These are phyloP conservation scores for Lepas anatifera DNA, from an alignment of 2,888 invertebrate species.

Conservation along the genomic window DNA sequence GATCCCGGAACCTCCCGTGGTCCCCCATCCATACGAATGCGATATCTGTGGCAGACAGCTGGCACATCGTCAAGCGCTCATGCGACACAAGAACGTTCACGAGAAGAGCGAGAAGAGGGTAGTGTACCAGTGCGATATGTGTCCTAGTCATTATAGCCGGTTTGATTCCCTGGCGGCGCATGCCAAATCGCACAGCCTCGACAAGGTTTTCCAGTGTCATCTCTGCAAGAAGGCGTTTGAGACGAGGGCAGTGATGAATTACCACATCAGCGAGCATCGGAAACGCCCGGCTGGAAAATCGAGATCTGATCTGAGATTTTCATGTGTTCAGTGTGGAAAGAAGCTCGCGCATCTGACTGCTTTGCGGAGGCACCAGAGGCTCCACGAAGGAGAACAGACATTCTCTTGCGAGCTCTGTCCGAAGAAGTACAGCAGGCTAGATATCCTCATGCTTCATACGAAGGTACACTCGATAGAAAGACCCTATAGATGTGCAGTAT, in stretches of 20 bases:
- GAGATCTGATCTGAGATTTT: neutral
- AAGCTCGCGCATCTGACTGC: neutral
- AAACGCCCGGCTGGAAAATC: neutral
- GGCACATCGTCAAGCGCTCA: neutral
- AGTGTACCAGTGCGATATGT: neutral
- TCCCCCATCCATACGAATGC: neutral
- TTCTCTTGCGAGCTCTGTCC: neutral
- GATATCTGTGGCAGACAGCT: neutral
- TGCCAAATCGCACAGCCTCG: neutral
- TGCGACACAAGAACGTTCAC: neutral
- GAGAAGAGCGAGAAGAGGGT: neutral
- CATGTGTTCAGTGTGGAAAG: neutral
- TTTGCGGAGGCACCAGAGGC: neutral
- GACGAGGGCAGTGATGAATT: neutral
- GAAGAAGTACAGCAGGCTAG: neutral
- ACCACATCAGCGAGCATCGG: neutral
- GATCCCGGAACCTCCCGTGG: too few relatives aligned
- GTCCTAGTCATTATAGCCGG: neutral
- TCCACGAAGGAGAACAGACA: neutral
- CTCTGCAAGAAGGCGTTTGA: neutral
- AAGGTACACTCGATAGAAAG: neutral
- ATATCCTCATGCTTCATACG: neutral
- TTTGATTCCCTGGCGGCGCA: neutral
- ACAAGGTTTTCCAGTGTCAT: neutral
- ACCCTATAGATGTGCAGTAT: neutral